These are phyloP conservation scores for Galaxias olidus DNA, from an alignment of 2,797 vertebrate species.

Conservation along the genomic window DNA sequence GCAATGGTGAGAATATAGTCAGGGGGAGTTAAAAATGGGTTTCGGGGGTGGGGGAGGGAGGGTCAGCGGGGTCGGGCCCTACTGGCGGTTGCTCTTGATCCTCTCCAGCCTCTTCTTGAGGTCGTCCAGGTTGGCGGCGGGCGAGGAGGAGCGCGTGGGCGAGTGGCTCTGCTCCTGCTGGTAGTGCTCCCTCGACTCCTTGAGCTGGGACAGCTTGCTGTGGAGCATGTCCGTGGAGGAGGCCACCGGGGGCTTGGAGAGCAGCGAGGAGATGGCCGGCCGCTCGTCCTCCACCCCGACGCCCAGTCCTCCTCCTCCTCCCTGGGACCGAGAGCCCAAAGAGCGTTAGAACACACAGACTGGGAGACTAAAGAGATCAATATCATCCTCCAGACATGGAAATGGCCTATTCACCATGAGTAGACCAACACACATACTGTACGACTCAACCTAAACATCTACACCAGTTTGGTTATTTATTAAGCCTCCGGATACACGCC, in stretches of 20 bases:
- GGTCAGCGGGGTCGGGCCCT: conserved; percentile 22
- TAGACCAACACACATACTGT: too few species aligned
- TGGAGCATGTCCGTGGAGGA: conserved; percentile 98
- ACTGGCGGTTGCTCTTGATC: conserved; percentile 98
- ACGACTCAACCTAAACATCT: too few species aligned
- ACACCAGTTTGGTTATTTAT: too few species aligned
- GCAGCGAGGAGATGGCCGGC: conserved; percentile 81
- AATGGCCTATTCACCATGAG: too few species aligned
- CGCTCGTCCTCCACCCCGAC: conserved; percentile 55
- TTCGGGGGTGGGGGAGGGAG: too few species aligned
- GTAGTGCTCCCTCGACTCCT: conserved; percentile 91
- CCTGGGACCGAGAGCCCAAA: conserved; percentile 5
- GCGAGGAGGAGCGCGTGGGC: conserved; percentile 78
- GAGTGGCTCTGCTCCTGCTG: conserved; percentile 86
- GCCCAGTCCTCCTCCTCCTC: conserved; percentile 47
- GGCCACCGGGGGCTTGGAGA: conserved; percentile 90
- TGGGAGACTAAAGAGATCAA: too few species aligned
- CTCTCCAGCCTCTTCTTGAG: conserved; percentile 98
- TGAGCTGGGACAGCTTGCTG: conserved; percentile 96
- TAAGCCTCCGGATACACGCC: too few species aligned
- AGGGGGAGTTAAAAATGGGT: conserved; percentile 5
- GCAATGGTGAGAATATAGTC: conserved; percentile 7
- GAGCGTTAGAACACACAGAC: neutral
- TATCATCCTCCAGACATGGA: too few species aligned
- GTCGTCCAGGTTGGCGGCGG: conserved; percentile 93